phyloP scores from a whole-genome alignment of 2,888 invertebrate species.

The Cephus sareptanus region DNA sequence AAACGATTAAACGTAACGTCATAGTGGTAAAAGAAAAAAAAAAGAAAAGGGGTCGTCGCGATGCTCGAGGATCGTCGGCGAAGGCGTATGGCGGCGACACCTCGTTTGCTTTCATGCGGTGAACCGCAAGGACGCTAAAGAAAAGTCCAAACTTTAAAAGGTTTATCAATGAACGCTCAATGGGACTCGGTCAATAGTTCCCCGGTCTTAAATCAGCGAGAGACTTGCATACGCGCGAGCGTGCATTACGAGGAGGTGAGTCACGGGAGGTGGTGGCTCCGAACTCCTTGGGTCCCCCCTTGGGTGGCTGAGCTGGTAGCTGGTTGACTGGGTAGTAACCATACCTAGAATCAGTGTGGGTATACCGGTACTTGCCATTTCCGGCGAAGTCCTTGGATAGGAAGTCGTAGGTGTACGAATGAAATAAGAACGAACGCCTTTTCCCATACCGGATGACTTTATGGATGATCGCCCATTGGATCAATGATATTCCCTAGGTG shows the following conservation, averaged over 20 bases:
- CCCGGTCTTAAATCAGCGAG: constrained; percentile 8
- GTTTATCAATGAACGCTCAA: constrained; percentile 48
- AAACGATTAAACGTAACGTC: neutral
- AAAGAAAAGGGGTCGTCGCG: neutral
- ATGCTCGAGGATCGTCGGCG: neutral
- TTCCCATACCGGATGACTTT: neutral
- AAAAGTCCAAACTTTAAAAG: constrained; percentile 27
- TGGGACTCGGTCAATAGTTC: constrained; percentile 48
- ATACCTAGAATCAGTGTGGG: neutral
- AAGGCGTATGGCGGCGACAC: neutral
- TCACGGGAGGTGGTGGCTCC: neutral
- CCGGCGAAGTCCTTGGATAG: constrained; percentile 13
- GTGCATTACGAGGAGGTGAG: constrained; percentile 5
- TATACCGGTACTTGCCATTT: constrained; percentile 3
- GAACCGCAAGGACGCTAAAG: constrained; percentile 23
- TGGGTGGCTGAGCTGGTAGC: neutral
- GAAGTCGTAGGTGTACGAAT: constrained; percentile 11
- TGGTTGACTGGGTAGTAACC: neutral
- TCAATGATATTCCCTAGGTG: neutral
- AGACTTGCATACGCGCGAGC: constrained; percentile 9
- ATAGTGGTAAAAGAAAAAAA: neutral
- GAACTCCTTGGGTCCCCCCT: neutral
- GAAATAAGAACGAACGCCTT: constrained; percentile 9
- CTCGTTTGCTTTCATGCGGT: constrained; percentile 19
- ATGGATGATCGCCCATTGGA: neutral